These are phyloP conservation scores for Silvanus unidentatus DNA, from an alignment of 2,888 invertebrate species.

Conservation along the genomic window DNA sequence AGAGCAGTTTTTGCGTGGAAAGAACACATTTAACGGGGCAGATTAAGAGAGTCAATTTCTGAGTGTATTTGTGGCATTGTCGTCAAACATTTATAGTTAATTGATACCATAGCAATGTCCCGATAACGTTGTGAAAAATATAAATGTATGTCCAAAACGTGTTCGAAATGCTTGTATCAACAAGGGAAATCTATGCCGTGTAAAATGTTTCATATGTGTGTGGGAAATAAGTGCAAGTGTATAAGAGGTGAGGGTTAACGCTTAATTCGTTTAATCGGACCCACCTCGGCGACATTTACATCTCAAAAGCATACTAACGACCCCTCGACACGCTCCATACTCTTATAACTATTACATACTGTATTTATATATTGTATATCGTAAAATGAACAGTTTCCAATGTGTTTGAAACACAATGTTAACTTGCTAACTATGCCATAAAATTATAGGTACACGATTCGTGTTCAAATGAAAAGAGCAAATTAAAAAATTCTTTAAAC, in stretches of 20 bases:
- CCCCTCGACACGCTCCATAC: constrained; percentile 17
- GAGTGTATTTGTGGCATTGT: constrained; percentile 8
- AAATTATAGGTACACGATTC: too few species aligned
- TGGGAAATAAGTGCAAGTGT: not conserved
- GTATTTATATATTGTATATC: not conserved
- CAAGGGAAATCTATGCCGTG: constrained; percentile 17
- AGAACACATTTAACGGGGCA: too few species aligned
- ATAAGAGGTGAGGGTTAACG: constrained; percentile 2
- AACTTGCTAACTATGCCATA: too few species aligned
- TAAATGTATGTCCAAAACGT: constrained; percentile 10
- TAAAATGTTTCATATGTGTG: constrained; percentile 7
- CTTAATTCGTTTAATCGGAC: constrained; percentile 26
- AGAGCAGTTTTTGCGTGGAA: not conserved
- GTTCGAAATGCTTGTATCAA: constrained; percentile 19
- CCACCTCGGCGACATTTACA: constrained; percentile 24
- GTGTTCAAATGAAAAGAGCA: too few species aligned
- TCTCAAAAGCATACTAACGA: constrained; percentile 21
- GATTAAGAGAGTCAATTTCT: too few species aligned
- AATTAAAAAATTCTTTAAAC: too few species aligned
- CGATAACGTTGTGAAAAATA: constrained; percentile 6
- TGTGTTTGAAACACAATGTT: not conserved
- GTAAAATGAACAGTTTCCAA: too few species aligned
- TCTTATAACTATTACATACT: not conserved
- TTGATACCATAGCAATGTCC: constrained; percentile 3
- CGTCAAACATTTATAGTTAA: constrained; percentile 12